Evolutionary conservation across 2,113 vertebrate species (phyloP).

Genomic region (Mormyrus lacerda): DNA sequence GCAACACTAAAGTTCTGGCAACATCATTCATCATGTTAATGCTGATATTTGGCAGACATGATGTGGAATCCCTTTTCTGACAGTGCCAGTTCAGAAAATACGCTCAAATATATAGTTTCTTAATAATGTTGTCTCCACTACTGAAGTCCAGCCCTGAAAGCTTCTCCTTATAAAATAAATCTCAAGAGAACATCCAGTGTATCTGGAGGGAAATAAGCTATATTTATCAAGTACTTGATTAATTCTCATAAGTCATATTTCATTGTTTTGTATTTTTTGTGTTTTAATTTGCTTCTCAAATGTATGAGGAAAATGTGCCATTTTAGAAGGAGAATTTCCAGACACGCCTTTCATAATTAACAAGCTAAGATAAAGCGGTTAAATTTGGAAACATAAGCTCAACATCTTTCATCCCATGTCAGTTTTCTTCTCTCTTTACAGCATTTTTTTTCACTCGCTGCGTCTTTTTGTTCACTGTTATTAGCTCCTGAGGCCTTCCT

Average conservation of each 20-base stretch:
- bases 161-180: neutral
- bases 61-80: neutral
- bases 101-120: neutral
- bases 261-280: neutral
- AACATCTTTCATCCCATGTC: neutral
- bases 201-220: neutral
- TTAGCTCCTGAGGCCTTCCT: neutral
- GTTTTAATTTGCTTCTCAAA: neutral
- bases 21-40: constrained; percentile 22
- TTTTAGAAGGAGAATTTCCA: neutral
- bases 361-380: neutral
- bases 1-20: constrained; percentile 17
- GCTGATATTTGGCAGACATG: constrained; percentile 7
- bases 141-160: neutral
- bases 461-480: neutral
- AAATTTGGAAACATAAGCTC: neutral
- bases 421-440: neutral
- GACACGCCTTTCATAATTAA: neutral
- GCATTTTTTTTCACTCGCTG: neutral
- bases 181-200: neutral
- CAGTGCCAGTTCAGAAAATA: neutral
- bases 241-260: neutral
- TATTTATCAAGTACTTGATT: neutral
- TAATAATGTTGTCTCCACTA: constrained; percentile 11
- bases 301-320: neutral